phyloP scores from a whole-genome alignment of 2,113 vertebrate genomes.

The Catharus minimus region DNA sequence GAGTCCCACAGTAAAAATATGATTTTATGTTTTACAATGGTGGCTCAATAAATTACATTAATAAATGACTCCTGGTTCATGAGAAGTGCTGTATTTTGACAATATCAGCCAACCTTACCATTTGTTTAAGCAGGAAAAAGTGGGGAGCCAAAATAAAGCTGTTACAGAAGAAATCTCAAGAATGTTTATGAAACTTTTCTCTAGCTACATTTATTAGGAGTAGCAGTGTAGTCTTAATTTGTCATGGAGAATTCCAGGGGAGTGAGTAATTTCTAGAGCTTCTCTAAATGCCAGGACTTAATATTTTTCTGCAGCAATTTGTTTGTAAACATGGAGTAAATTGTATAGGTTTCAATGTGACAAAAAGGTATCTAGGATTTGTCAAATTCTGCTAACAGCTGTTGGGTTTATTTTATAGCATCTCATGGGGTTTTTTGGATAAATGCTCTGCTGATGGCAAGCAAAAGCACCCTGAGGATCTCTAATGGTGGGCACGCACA shows the following conservation, averaged over 20 bases:
- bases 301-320: slow-evolving; percentile 66
- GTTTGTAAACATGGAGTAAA: slow-evolving; percentile 68
- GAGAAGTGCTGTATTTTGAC: slow-evolving; percentile 76
- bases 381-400: slow-evolving; percentile 56
- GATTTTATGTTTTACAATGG: slow-evolving; percentile 68
- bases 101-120: slow-evolving; percentile 75
- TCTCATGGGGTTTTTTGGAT: slow-evolving; percentile 46
- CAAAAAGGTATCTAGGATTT: slow-evolving; percentile 60
- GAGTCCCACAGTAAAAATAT: slow-evolving; percentile 19
- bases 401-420: slow-evolving; percentile 39
- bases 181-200: slow-evolving; percentile 77
- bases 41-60: slow-evolving; percentile 67
- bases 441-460: slow-evolving; percentile 35
- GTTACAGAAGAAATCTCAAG: slow-evolving; percentile 75
- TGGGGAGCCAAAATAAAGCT: slow-evolving; percentile 77
- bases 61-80: slow-evolving; percentile 72
- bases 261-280: slow-evolving; percentile 74
- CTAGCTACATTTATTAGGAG: slow-evolving; percentile 73
- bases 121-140: slow-evolving; percentile 79
- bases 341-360: slow-evolving; percentile 40
- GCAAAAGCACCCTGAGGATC: slow-evolving; percentile 20
- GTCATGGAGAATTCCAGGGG: slow-evolving; percentile 75
- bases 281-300: slow-evolving; percentile 67
- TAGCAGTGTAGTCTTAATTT: slow-evolving; percentile 68
- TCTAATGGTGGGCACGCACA: not conserved